Conservation (phyloP, 2,888 invertebrate genomes). For the Apotomis turbidana region DNA sequence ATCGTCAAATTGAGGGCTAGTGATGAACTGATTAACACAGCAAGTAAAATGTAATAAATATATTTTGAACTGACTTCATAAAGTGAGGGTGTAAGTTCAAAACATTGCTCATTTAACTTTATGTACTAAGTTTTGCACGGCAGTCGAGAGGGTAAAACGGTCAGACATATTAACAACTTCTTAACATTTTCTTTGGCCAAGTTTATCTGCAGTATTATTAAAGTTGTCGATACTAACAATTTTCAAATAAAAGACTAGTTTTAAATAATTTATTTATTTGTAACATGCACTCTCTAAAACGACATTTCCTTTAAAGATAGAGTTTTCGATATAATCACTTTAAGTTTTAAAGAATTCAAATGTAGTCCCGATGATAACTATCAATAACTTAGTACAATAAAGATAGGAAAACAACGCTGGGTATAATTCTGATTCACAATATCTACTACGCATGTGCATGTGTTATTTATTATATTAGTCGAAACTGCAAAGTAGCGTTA, state of each 20-base stretch:
- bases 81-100: too few species aligned
- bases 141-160: too few species aligned
- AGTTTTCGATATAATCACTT: slow-evolving; percentile 44
- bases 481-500: too few species aligned
- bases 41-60: too few species aligned
- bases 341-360: slow-evolving; percentile 24
- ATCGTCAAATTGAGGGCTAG: too few species aligned
- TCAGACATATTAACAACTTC: too few species aligned
- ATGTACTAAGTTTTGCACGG: too few species aligned
- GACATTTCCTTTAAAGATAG: slow-evolving; percentile 47
- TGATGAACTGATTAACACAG: too few species aligned
- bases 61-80: too few species aligned
- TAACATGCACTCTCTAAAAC: slow-evolving; percentile 53
- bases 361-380: slow-evolving; percentile 9
- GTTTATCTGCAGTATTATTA: too few species aligned
- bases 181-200: too few species aligned
- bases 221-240: neutral
- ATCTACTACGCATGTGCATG: neutral
- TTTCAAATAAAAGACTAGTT: slow-evolving; percentile 47
- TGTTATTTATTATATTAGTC: neutral
- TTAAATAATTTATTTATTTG: slow-evolving; percentile 50
- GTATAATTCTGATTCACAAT: slow-evolving; percentile 3
- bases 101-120: too few species aligned
- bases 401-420: slow-evolving; percentile 18
- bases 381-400: slow-evolving; percentile 5